Evolutionary conservation across 1,140 invertebrate species (phyloP).

Genomic region (Rhyacophila brunnea): DNA sequence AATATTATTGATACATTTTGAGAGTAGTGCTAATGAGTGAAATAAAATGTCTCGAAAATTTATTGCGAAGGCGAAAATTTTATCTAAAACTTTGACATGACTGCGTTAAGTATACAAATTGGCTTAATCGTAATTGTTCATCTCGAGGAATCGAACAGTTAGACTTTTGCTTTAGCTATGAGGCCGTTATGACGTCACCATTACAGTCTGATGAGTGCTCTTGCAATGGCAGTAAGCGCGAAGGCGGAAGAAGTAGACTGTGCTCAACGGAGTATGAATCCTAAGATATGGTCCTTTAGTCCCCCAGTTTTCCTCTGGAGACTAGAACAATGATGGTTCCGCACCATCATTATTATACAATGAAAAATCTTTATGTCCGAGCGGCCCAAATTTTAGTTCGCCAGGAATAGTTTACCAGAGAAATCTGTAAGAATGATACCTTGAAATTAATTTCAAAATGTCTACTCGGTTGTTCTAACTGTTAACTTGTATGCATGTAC

Average conservation of each 20-base stretch:
- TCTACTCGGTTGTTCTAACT: no score
- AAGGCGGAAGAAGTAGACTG: constrained; percentile 1
- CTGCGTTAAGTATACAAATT: neutral
- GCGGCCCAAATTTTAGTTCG: no score
- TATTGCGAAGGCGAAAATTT: neutral
- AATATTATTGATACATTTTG: no score
- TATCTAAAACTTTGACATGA: constrained; percentile 2
- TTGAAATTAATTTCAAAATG: no score
- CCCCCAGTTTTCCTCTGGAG: neutral
- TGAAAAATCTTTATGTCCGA: no score
- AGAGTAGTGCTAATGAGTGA: no score
- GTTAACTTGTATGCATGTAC: no score
- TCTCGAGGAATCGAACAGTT: constrained; percentile 5
- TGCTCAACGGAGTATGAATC: constrained; percentile 31
- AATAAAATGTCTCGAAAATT: no score
- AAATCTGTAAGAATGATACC: no score
- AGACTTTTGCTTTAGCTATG: neutral
- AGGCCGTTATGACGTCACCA: constrained; percentile 11
- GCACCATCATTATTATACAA: no score
- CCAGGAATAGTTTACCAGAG: no score
- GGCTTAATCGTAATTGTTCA: constrained; percentile 16
- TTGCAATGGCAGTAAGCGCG: constrained; percentile 4
- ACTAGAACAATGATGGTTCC: no score
- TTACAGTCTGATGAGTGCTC: constrained; percentile 17
- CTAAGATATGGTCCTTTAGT: constrained; percentile 27